phyloP scores from a whole-genome alignment of 2,797 vertebrate species.

The Triplophysa yarkandensis region DNA sequence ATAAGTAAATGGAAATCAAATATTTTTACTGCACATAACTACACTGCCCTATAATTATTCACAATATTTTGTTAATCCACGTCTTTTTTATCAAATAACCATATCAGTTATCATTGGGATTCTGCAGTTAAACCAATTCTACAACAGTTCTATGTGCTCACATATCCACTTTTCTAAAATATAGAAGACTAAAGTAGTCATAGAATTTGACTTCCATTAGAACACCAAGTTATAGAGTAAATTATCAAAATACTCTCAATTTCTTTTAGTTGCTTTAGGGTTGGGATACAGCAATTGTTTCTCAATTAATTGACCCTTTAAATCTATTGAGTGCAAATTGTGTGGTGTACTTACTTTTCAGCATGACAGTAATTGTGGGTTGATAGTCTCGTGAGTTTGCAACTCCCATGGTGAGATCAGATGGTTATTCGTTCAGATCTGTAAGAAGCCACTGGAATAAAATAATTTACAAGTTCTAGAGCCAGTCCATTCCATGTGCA shows the following conservation, averaged over 20 bases:
- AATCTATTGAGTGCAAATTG: neutral
- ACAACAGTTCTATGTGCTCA: neutral
- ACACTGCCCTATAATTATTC: neutral
- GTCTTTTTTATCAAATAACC: neutral
- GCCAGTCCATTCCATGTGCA: neutral
- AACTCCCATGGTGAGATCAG: slow-evolving; percentile 70
- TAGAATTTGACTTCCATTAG: too few relatives aligned
- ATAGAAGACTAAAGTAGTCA: too few relatives aligned
- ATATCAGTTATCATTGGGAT: neutral
- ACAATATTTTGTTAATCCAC: neutral
- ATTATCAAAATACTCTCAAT: too few relatives aligned
- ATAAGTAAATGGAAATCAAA: neutral
- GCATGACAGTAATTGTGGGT: slow-evolving; percentile 68
- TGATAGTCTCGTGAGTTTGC: slow-evolving; percentile 75
- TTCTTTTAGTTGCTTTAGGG: too few relatives aligned
- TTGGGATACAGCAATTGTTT: too few relatives aligned
- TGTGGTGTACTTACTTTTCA: slow-evolving; percentile 72
- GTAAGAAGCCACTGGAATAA: neutral
- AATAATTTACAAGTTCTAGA: neutral
- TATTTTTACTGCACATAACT: neutral
- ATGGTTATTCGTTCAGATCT: slow-evolving; percentile 9
- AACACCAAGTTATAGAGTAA: too few relatives aligned
- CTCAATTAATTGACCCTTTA: neutral
- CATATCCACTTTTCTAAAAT: slow-evolving; percentile 3
- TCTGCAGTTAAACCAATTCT: neutral